A percentile compares a stretch with the other conserved stretches of the same genome.
Evolutionary conservation across 2,888 invertebrate genomes (phyloP).

Genomic region (Agonopterix subpropinquella): DNA sequence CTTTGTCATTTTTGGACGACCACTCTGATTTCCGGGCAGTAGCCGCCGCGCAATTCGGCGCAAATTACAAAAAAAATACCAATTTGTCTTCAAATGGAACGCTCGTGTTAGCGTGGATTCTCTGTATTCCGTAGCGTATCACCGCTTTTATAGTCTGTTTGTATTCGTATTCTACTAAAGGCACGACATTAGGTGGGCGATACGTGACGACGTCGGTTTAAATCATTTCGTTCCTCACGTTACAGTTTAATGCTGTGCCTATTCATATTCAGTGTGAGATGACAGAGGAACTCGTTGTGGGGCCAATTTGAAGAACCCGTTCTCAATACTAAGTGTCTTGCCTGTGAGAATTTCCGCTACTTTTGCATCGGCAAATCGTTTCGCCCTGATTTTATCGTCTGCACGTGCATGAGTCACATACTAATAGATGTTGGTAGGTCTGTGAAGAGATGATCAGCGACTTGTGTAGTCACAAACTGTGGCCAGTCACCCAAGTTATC

Average conservation of each 20-base stretch:
- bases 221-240: constrained; percentile 30
- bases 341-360: constrained; percentile 31
- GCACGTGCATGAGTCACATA: too few relatives aligned
- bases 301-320: constrained; percentile 43
- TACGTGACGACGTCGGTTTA: constrained; percentile 14
- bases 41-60: constrained; percentile 14
- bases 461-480: background rate
- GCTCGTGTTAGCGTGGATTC: constrained; percentile 4
- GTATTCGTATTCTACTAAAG: constrained; percentile 13
- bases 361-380: constrained; percentile 29
- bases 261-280: constrained; percentile 32
- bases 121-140: constrained; percentile 14
- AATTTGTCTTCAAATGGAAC: constrained; percentile 18
- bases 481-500: constrained; percentile 15
- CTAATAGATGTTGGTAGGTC: too few relatives aligned
- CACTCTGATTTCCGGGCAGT: constrained; percentile 45
- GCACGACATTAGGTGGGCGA: background rate
- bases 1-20: constrained; percentile 54
- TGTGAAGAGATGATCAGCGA: too few relatives aligned
- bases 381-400: constrained; percentile 23
- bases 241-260: constrained; percentile 28
- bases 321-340: constrained; percentile 27
- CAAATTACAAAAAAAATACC: constrained; percentile 30
- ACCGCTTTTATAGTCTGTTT: constrained; percentile 12
- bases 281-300: constrained; percentile 17